Evolutionary conservation across 2,113 vertebrate genomes (phyloP), one percentile per base, ranked within the genome.

Genomic region (Camelus dromedarius): DNA sequence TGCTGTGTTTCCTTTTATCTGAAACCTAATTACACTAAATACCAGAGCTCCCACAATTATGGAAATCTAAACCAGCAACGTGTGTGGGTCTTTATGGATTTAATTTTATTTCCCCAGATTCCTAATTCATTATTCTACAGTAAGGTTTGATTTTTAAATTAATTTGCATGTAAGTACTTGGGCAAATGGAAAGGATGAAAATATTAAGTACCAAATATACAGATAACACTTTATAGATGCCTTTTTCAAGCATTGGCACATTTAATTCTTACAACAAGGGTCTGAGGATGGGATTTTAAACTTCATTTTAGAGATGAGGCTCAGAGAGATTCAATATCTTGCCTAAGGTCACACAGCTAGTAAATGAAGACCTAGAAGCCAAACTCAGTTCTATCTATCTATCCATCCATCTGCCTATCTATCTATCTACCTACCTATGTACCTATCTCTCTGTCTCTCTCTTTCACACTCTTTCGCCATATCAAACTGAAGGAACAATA

Each of bases 311-410:
- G 52, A 95, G 54, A 66, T 14, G n/a, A 87, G 69, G 38, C 35
- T 46, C 69, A 86, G 69, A 95, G 81, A 96, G 76, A 18, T 56
- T 75, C 35, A 9, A 8, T 30, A 38, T 13, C 67, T 95, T 85
- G 42, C 38, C 72, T 52, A 16, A 83, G 20, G 56, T 86, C 73
- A 83, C 73, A 89, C n/a, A 83, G 58, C 14, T 58, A 56, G 54
- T 42, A 48, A 12, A 48, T 80, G 19, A 73, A 67, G 89, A 69
- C 6, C 58, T 58, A 6, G 38, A 42, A 89, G 42, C 28, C 54
- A 66, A 88, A 69, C 8, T 77, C 60, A 86, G 42, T 22, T 52
- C 3, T 20, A 64, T 15, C 28, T 14, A 1, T 79, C 3, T 50
- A 62, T 54, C 26, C n/a, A 32, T 77, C 58, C 48, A n/a, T 35